These are phyloP conservation scores for Vidua chalybeata DNA, from an alignment of 2,113 vertebrate species.

Conservation along the genomic window DNA sequence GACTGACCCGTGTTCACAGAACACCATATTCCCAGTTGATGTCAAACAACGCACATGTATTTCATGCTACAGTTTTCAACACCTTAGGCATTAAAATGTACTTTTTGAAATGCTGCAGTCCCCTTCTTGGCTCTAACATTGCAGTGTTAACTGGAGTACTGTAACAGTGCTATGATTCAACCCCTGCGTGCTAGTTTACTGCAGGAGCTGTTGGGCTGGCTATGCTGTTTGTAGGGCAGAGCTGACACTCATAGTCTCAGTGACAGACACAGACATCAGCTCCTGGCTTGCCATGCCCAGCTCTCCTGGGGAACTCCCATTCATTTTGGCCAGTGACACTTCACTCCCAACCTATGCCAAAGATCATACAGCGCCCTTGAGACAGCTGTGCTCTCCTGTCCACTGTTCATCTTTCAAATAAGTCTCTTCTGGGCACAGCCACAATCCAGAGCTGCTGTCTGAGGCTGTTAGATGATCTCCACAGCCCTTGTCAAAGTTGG, in stretches of 20 bases:
- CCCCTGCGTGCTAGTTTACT: neutral
- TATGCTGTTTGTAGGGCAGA: neutral
- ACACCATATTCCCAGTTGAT: neutral
- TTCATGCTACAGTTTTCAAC: neutral
- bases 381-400: neutral
- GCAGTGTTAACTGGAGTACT: neutral
- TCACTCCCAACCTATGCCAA: neutral
- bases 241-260: neutral
- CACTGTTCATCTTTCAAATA: neutral
- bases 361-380: neutral
- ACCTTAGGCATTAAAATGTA: neutral
- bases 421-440: neutral
- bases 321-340: neutral
- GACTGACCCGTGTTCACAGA: neutral
- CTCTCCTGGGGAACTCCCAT: neutral
- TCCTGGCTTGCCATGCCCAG: neutral
- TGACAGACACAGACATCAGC: neutral
- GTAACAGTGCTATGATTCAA: neutral
- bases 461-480: neutral
- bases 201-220: neutral
- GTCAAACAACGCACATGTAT: neutral
- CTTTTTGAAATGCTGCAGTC: neutral
- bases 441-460: neutral
- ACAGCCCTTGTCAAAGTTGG: neutral
- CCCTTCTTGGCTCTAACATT: neutral